Percentiles rank a stretch among this genome's conserved stretches.
These are phyloP conservation scores for Hypena proboscidalis DNA, from an alignment of 2,888 invertebrate species.

Conservation along the genomic window DNA sequence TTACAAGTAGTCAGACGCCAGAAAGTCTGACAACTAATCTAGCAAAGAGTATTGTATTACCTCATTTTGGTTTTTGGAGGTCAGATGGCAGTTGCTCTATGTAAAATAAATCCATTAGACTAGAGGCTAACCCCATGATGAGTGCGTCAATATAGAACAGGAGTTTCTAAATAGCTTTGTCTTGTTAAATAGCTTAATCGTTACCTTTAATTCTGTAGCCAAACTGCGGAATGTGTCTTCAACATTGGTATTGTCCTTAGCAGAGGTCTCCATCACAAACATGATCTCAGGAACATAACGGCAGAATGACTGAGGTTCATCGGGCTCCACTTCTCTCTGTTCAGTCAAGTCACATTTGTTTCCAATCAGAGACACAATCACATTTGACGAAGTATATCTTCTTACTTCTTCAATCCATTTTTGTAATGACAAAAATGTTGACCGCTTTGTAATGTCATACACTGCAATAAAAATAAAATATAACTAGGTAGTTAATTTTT, in stretches of 20 bases:
- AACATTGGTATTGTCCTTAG: slow-evolving; percentile 96
- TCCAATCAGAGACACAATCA: slow-evolving; percentile 95
- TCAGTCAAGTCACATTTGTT: slow-evolving; percentile 95
- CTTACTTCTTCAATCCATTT: slow-evolving; percentile 98
- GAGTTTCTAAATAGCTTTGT: too few species aligned
- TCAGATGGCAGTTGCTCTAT: too few species aligned
- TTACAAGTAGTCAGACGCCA: too few species aligned
- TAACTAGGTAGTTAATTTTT: background rate
- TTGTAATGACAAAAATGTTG: slow-evolving; percentile 95
- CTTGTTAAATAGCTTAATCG: background rate
- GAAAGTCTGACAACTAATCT: too few species aligned
- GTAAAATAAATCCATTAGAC: too few species aligned
- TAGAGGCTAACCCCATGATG: too few species aligned
- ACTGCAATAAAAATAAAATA: slow-evolving; percentile 85
- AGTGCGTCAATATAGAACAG: too few species aligned
- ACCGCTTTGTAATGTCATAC: slow-evolving; percentile 97
- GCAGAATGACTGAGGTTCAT: slow-evolving; percentile 94
- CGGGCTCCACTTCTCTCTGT: slow-evolving; percentile 92
- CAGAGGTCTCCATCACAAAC: slow-evolving; percentile 95
- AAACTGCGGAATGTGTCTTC: slow-evolving; percentile 94
- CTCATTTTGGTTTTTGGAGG: too few species aligned
- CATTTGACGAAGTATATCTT: slow-evolving; percentile 96
- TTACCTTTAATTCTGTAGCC: slow-evolving; percentile 93
- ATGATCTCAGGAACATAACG: slow-evolving; percentile 94
- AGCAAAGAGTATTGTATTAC: too few species aligned